Base-by-base conservation (phyloP, 2,797 vertebrate species). In the Chaetophractus vellerosus region DNA sequence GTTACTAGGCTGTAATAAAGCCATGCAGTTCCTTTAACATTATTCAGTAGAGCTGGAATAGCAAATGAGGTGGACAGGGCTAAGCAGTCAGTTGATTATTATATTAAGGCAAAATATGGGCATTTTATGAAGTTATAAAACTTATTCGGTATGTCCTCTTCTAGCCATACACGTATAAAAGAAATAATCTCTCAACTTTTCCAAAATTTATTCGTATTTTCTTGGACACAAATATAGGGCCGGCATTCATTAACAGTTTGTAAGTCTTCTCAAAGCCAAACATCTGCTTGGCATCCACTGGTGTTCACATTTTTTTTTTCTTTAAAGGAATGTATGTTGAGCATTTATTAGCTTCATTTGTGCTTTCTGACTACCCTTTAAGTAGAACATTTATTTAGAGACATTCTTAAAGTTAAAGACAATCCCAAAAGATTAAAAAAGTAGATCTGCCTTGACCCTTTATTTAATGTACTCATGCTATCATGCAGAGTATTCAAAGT, bases 181-280 rank as follows among this genome's bases (percentile, higher is more conserved):
- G 91, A 96, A 96, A 88, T 78, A 78, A 61, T 96, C 82, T 92
- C 85, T 94, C 71, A 88, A 66, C 66, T 83, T 91, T 95, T 88
- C 90, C 88, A 97, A 92, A 85, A 94, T 94, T 95, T 93, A 92
- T 94, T 94, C 95, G 89, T 63, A 91, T 93, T 97, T 94, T 96
- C 95, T 97, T 96, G 96, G 96, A 97, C 92, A 90, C 75, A 81
- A 95, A 85, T 79, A 94, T 36, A 95, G 76, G 66, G 93, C 94
- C 81, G 92, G 95, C 82, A 91, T 97, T 96, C 96, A 93, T 96
- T 94, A 97, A 96, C 79, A 87, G 93, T 97, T 96, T 96, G 91
- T 66, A 93, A 92, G 94, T 91, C 80, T 95, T 92, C 90, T 92
- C 69, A 92, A 92, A 94, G 96, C 88, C 96, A 97, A 97, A 97